phyloP scores from a whole-genome alignment of 2,888 invertebrate species.

The Eupeodes luniger region DNA sequence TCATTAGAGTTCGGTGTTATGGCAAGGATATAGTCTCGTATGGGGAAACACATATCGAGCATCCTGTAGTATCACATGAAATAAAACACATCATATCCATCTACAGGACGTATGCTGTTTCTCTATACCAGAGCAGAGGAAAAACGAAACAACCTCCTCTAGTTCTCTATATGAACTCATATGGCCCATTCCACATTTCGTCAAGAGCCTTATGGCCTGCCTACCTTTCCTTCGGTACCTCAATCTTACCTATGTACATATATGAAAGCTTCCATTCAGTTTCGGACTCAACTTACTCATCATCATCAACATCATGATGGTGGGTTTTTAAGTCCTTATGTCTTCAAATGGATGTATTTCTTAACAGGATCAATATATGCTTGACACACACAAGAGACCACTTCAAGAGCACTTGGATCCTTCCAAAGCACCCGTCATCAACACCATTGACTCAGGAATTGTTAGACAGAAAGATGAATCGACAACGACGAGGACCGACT shows the following conservation, averaged over 20 bases:
- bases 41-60: slow-evolving; percentile 15
- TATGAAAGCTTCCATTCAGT: slow-evolving; percentile 12
- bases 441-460: slow-evolving; percentile 61
- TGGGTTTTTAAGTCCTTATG: slow-evolving; percentile 68
- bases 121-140: neutral
- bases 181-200: slow-evolving; percentile 24
- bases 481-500: neutral
- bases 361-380: slow-evolving; percentile 74
- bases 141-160: slow-evolving; percentile 44
- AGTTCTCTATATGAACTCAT: slow-evolving; percentile 30
- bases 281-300: neutral
- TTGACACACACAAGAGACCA: slow-evolving; percentile 74
- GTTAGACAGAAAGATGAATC: slow-evolving; percentile 37
- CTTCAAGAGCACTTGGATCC: slow-evolving; percentile 71
- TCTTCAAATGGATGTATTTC: slow-evolving; percentile 70
- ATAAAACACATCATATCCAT: neutral
- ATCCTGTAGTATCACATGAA: slow-evolving; percentile 1
- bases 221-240: neutral
- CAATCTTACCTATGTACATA: neutral
- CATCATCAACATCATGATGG: slow-evolving; percentile 33
- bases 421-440: slow-evolving; percentile 67
- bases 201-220: neutral
- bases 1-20: slow-evolving; percentile 59
- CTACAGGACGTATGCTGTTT: too few relatives aligned
- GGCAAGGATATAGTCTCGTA: slow-evolving; percentile 21